Conservation (phyloP, 2,797 vertebrate genomes). For the Emys orbicularis region DNA sequence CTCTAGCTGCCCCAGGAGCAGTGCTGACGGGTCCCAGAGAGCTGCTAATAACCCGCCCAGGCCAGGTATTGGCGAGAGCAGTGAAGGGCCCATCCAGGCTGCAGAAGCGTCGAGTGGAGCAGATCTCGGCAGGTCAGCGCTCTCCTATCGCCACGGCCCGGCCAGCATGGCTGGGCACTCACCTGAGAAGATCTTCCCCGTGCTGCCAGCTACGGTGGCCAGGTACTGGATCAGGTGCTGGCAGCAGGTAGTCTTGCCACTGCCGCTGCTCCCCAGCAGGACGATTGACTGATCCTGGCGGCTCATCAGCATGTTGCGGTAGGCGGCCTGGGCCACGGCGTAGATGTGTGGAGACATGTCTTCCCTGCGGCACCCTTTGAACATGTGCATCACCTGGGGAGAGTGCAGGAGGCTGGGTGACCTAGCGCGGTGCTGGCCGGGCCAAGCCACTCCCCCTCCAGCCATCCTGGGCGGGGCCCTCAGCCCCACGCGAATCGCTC, state of each 20-base stretch:
- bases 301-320: slow-evolving; percentile 93
- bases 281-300: slow-evolving; percentile 95
- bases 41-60: too few species aligned
- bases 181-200: slow-evolving; percentile 96
- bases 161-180: slow-evolving; percentile 45
- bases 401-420: neutral
- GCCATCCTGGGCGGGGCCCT: neutral
- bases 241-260: slow-evolving; percentile 96
- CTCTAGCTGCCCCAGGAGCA: neutral
- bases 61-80: neutral
- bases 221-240: slow-evolving; percentile 96
- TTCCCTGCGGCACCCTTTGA: slow-evolving; percentile 95
- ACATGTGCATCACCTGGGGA: slow-evolving; percentile 98
- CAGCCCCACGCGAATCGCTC: neutral
- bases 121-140: neutral
- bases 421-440: accelerated
- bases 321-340: slow-evolving; percentile 92
- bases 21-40: too few species aligned
- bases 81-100: neutral
- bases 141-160: neutral
- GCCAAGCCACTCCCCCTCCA: neutral
- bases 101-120: too few species aligned
- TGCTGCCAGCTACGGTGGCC: slow-evolving; percentile 92
- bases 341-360: slow-evolving; percentile 96
- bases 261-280: slow-evolving; percentile 92